These are phyloP conservation scores for Anorthoa munda DNA, from an alignment of 2,888 invertebrate species.

Conservation along the genomic window DNA sequence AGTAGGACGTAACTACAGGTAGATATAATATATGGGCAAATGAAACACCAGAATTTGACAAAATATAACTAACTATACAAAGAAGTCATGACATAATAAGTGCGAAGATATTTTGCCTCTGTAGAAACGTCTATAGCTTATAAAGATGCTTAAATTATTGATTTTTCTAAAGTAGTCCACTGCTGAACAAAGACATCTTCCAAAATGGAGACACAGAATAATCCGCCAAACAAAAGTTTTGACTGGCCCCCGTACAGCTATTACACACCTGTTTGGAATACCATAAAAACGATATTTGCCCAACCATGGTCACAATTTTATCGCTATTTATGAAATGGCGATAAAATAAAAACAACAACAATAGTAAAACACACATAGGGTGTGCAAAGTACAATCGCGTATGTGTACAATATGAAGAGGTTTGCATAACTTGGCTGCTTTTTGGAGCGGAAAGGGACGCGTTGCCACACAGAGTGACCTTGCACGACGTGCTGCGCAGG, in stretches of 20 bases:
- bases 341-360: conserved; percentile 37
- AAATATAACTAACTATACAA: not conserved
- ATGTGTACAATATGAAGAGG: conserved; percentile 66
- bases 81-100: too few relatives aligned
- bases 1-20: too few relatives aligned
- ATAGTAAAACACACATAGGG: conserved; percentile 46
- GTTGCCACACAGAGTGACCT: conserved; percentile 86
- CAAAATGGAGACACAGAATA: not conserved
- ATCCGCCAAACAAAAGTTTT: not conserved
- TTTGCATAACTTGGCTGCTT: conserved; percentile 86
- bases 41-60: not conserved
- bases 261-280: not conserved
- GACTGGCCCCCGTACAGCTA: not conserved
- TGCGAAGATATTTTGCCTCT: too few relatives aligned
- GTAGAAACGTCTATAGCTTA: too few relatives aligned
- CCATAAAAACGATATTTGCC: not conserved
- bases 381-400: conserved; percentile 37
- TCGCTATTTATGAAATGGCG: conserved; percentile 6
- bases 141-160: not conserved
- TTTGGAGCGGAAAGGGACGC: conserved; percentile 90
- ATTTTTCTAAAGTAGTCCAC: not conserved
- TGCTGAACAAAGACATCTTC: not conserved
- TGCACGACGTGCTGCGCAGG: conserved; percentile 69
- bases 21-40: not conserved
- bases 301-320: not conserved